Evolutionary conservation across 2,888 invertebrate genomes (phyloP), one percentile per base, ranked within the genome.

Genomic region (Sialis lutaria): DNA sequence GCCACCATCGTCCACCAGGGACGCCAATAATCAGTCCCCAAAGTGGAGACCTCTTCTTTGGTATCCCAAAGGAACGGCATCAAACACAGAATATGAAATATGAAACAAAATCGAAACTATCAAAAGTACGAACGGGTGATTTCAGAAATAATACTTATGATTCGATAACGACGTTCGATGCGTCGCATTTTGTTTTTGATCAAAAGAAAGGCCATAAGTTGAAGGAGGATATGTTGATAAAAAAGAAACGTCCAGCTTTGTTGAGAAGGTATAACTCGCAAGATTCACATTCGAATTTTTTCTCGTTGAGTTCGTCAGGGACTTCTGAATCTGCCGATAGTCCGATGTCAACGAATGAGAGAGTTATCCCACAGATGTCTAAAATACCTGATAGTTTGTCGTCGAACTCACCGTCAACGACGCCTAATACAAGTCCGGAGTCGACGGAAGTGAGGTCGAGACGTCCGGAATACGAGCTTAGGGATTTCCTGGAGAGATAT

Each of bases 401-500:
- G 12, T 53, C 44, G 42, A 39, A 48, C 42, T 49, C 45, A 49
- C 49, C 32, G 49, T 53, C 48, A 7, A 53, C 53, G 9, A 55
- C 55, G 6, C 53, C 57, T 34, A 55, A 56, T 33, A 53, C 55
- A 34, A 56, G 56, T 48, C 58, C 59, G n/a, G 56, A 59, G 32
- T 50, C 53, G 2, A 49, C 50, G 9, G 50, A 48, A 6, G 59
- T 58, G n/a, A 52, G 57, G 9, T 55, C 55, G 35, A 52, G 51
- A 32, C 49, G 51, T 7, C 53, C 70, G 30, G 60, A 60, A 39
- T 56, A 58, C 35, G 58, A 58, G 44, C 60, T 61, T 40, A 69
- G 73, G 54, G 74, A 75, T 55, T 76, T 77, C 59, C 67, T 76
- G 56, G 74, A 75, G 56, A 69, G 72, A 62, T 75, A 74, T 57